Evolutionary conservation across 1,140 invertebrate genomes (phyloP), one percentile per base, ranked within the genome.

Genomic region (Araneus ventricosus): DNA sequence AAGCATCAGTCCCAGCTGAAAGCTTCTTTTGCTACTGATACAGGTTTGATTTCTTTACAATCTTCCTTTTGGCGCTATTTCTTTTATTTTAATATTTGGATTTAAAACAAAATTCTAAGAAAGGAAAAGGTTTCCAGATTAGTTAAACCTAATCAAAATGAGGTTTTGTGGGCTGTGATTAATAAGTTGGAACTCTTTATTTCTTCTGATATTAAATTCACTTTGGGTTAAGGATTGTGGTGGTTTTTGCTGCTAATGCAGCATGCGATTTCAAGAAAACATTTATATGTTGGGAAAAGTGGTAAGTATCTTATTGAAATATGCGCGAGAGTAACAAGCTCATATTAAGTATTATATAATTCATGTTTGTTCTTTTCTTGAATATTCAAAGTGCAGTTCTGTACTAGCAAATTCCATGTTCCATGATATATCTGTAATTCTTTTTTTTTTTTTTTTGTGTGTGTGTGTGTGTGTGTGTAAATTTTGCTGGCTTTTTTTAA

Each of bases 1-100:
- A 39, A 39, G n/a, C 67, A n/a, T 24, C 30, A 30, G 3, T 92
- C 41, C 63, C 37, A 14, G 22, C 63, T 57, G 67, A 87, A 87
- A 79, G 88, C 88, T 87, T 41, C 90, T 80, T 85, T 45, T 86
- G 90, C 82, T 27, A 52, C 91, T 88, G 91, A 88, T 45, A 87
- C 91, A 92, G 91, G 91, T 92, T 92, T 86, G 61, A 59, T 92
- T 92, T 92, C 82, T 82, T 92, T 92, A 87, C 30, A 90, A 70
- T 92, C 67, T 86, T 82, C 59, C 84, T 92, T 63, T 90, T 79
- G 88, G 88, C 88, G 88, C 67, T 90, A 75, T 92, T 87, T 70
- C 39, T 20, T 30, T 70, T 45, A 27, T 85, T 92, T 79, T 82
- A 39, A 37, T 37, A 75, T 89, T 89, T 75, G 27, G 70, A 75